Conservation (phyloP, 2,113 vertebrate species). For the Scolopax mira region DNA sequence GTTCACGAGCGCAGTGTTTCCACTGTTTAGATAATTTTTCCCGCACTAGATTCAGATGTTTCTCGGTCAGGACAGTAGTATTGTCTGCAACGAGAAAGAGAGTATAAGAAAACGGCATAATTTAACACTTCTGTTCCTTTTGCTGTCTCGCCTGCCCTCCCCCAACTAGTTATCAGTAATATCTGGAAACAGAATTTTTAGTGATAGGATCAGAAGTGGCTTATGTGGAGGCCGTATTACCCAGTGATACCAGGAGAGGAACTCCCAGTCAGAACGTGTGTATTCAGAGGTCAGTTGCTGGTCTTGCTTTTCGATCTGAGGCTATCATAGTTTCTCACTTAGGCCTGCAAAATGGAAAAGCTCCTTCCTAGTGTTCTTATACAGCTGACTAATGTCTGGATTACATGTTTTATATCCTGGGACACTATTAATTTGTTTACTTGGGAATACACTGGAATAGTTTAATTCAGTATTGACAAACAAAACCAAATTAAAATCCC, state of each 20-base stretch:
- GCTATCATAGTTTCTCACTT: background rate
- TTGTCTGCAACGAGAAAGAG: constrained; percentile 64
- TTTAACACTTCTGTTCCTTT: background rate
- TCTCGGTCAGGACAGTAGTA: constrained; percentile 56
- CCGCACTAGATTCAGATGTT: constrained; percentile 85
- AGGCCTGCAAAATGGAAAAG: background rate
- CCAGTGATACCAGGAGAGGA: background rate
- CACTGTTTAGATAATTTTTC: constrained; percentile 84
- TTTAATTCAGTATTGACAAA: background rate
- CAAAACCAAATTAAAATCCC: background rate
- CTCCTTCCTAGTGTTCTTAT: background rate
- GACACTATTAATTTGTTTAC: background rate
- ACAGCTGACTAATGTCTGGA: background rate
- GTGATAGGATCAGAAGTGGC: background rate
- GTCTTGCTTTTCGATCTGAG: background rate
- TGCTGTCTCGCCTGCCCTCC: background rate
- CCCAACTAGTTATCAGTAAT: background rate
- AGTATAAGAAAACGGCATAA: background rate
- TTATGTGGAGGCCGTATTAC: background rate
- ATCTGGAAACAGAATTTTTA: background rate
- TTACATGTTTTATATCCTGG: background rate
- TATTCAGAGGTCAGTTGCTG: background rate
- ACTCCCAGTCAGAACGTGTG: background rate
- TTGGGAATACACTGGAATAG: background rate
- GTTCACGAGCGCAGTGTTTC: constrained; percentile 85